phyloP scores from a whole-genome alignment of 2,113 vertebrate genomes.

The Alethe diademata region DNA sequence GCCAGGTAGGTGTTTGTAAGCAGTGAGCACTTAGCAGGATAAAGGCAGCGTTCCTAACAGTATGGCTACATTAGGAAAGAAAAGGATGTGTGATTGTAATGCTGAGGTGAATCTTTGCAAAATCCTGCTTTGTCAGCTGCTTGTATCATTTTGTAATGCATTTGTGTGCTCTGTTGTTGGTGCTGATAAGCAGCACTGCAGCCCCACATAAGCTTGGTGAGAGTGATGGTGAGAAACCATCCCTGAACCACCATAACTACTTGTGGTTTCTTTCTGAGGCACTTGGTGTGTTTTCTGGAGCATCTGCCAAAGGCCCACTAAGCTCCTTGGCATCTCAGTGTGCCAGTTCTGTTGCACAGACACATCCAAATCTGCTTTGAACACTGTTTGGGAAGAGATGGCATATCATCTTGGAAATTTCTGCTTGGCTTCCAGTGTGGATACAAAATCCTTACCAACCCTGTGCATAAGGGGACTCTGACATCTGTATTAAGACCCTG shows the following conservation, averaged over 20 bases:
- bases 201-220: fast-evolving
- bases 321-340: background rate
- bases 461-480: background rate
- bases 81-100: background rate
- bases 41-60: background rate
- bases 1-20: background rate
- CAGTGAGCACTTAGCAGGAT: background rate
- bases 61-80: background rate
- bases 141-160: background rate
- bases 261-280: background rate
- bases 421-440: background rate
- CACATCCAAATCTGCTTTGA: background rate
- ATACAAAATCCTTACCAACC: background rate
- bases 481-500: background rate
- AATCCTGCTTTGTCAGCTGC: background rate
- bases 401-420: background rate
- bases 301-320: background rate
- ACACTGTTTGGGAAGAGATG: background rate
- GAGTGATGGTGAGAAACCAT: background rate
- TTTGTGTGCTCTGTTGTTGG: background rate
- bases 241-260: background rate
- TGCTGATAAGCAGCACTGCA: background rate
- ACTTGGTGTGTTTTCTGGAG: background rate
- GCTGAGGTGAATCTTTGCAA: background rate
- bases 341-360: background rate